These are phyloP conservation scores for Microchirus variegatus DNA, from an alignment of 2,797 vertebrate genomes.

Conservation along the genomic window DNA sequence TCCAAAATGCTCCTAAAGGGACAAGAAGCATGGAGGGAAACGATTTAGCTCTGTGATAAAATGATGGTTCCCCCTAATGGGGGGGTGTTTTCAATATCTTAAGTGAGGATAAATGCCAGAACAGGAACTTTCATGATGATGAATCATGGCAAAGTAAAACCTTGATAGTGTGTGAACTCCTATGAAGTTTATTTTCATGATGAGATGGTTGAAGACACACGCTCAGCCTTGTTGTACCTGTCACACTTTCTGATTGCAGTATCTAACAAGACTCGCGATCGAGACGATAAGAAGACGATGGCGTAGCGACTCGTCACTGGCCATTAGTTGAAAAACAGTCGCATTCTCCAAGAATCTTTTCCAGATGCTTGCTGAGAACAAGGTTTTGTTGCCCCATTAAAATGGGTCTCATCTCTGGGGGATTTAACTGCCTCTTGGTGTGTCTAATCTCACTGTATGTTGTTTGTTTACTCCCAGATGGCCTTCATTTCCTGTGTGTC, in stretches of 20 bases:
- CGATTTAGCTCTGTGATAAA: neutral
- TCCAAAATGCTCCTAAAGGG: slow-evolving; percentile 1
- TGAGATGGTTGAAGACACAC: neutral
- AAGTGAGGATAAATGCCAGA: neutral
- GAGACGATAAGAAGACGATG: slow-evolving; percentile 38
- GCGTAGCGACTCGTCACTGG: slow-evolving; percentile 50
- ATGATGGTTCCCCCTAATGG: neutral
- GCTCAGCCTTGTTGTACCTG: neutral
- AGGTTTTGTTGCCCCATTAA: slow-evolving; percentile 71
- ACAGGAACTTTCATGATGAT: no score
- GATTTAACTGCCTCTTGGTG: slow-evolving; percentile 66
- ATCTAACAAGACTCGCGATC: slow-evolving; percentile 20
- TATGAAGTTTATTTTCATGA: neutral
- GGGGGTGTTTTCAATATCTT: neutral
- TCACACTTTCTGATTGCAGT: neutral
- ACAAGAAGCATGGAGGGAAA: neutral
- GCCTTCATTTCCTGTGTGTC: slow-evolving; percentile 78
- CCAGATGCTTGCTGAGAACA: slow-evolving; percentile 72
- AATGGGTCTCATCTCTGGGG: slow-evolving; percentile 67
- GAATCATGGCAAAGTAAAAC: no score
- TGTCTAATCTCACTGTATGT: slow-evolving; percentile 75
- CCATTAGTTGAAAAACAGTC: slow-evolving; percentile 63
- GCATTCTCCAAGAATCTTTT: slow-evolving; percentile 75
- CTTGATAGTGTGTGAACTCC: no score
- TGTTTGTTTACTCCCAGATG: slow-evolving; percentile 76